Base-by-base conservation (phyloP, 2,888 invertebrate species). In the Elegia similella region DNA sequence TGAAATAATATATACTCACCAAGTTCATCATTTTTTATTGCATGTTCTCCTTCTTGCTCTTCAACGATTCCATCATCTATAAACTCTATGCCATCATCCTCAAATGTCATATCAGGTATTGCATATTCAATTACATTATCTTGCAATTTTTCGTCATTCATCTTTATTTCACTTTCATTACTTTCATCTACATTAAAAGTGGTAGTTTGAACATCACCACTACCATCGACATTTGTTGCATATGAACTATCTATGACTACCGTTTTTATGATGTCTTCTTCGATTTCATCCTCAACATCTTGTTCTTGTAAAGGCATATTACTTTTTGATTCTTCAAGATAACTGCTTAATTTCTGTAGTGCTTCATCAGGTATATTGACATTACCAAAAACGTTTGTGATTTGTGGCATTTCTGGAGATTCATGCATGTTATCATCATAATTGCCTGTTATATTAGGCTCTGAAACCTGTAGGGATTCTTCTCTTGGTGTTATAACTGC, bases 1-100 rank as follows among this genome's bases (percentile, higher is more conserved):
- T 43, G 2, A 44, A 34, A 38, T 12, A 12, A 12, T 12, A 38
- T 34, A 34, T 34, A n/a, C 38, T 38, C n/a, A 38, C 38, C 38
- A 12, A 12, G 12, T 6, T 38, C 23, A 5, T 23, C 23, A 23
- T 23, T 5, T 3, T 23, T 23, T 23, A 23, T 38, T 52, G 29
- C 46, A 7, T 58, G 52, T 7, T 61, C 58, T 6, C 68, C 62
- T 38, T 65, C 64, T 16, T 60, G 56, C 30, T 59, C 67, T 34
- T 66, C 64, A 42, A 63, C 67, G 8, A 72, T 73, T 2, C 73
- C 73, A 42, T 84, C 82, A 50, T 86, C 86, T 5, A 70, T 67
- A 8, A 82, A 66, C 55, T 79, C 82, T 12, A 84, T 79, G 0
- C 78, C 82, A n/a, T 82, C 76, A 42, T 82, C 79, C 17, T 65